Conservation (phyloP, 1,140 invertebrate species). For the Pygmarrhopalites habei region DNA sequence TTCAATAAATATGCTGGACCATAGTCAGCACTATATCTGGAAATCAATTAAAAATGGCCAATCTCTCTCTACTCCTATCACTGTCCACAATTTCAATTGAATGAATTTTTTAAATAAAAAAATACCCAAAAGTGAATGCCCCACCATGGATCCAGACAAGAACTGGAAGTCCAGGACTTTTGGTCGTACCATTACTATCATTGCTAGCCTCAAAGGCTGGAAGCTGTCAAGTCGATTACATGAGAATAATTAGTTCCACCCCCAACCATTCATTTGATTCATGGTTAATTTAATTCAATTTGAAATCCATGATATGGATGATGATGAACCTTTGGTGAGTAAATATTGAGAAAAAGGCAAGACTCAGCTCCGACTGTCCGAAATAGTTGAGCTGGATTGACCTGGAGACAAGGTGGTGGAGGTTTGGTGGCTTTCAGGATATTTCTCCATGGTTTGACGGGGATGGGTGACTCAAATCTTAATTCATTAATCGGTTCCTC, state of each 20-base stretch:
- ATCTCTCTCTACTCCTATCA: not conserved
- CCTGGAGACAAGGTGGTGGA: conserved; percentile 14
- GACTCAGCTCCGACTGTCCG: conserved; percentile 48
- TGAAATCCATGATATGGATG: no score
- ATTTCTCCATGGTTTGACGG: conserved; percentile 5
- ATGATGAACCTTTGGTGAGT: no score
- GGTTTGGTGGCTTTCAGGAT: not conserved
- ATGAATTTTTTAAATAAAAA: no score
- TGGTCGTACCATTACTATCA: not conserved
- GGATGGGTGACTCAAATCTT: not conserved
- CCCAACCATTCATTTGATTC: no score
- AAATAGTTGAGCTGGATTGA: conserved; percentile 1
- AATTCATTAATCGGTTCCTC: conserved; percentile 46
- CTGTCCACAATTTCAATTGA: not conserved
- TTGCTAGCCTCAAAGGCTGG: no score
- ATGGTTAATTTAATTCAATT: no score
- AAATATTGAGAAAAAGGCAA: conserved; percentile 55
- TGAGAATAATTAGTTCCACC: no score
- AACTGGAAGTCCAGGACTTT: not conserved
- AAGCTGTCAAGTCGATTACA: not conserved
- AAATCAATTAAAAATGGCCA: not conserved
- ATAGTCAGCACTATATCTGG: conserved; percentile 1
- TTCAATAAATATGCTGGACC: conserved; percentile 15
- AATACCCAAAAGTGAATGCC: not conserved
- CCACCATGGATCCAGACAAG: conserved; percentile 17